Conservation (phyloP, 1,140 invertebrate species). For the Eurosta solidaginis region DNA sequence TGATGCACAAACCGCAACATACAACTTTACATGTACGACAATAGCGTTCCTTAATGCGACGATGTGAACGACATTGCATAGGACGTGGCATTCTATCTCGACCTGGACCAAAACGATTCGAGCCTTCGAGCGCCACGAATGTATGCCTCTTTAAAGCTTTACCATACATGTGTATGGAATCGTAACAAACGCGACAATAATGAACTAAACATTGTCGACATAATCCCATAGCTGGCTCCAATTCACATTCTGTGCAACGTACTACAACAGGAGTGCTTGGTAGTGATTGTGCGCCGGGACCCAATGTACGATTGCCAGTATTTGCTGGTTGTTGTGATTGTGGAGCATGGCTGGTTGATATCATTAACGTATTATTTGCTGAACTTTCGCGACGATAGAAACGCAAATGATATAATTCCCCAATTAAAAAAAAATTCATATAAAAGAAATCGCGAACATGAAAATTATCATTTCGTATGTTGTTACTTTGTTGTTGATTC, state of each 20-base stretch:
- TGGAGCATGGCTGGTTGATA: background rate
- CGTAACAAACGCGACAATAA: slow-evolving; percentile 48
- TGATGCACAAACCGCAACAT: slow-evolving; percentile 28
- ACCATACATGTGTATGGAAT: slow-evolving; percentile 42
- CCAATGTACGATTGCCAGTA: slow-evolving; percentile 12
- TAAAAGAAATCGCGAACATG: slow-evolving; percentile 43
- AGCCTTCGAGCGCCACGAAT: slow-evolving; percentile 12
- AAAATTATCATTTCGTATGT: slow-evolving; percentile 20
- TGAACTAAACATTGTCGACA: slow-evolving; percentile 46
- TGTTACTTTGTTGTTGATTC: background rate
- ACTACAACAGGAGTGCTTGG: background rate
- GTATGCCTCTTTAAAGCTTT: slow-evolving; percentile 45
- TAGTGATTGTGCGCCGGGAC: background rate
- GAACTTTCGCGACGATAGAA: slow-evolving; percentile 33
- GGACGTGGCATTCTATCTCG: background rate
- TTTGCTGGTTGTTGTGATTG: background rate
- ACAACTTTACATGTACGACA: slow-evolving; percentile 34
- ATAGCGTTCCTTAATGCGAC: slow-evolving; percentile 31
- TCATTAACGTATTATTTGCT: slow-evolving; percentile 35
- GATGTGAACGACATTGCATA: slow-evolving; percentile 23
- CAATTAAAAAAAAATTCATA: slow-evolving; percentile 48
- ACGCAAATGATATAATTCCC: slow-evolving; percentile 33
- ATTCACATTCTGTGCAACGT: slow-evolving; percentile 47
- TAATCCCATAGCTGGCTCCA: slow-evolving; percentile 31
- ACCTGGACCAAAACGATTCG: too few relatives aligned